phyloP scores from a whole-genome alignment of 2,888 invertebrate genomes.

The Dynastes grantii region DNA sequence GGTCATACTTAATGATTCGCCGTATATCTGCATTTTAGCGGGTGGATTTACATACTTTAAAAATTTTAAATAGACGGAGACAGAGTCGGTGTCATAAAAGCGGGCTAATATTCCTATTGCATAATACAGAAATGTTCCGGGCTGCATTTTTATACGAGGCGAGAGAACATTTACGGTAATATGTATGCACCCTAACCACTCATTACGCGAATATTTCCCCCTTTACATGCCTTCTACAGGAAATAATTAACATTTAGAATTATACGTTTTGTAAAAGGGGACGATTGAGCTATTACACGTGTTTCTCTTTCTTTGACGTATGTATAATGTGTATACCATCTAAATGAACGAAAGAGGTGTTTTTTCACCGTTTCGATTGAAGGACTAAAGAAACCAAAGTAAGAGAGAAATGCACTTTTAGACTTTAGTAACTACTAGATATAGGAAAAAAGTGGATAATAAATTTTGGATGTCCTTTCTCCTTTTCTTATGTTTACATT shows the following conservation, averaged over 20 bases:
- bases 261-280: conserved; percentile 5
- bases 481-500: too few species aligned
- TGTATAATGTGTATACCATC: too few species aligned
- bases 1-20: conserved; percentile 37
- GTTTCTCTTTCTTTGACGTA: background rate
- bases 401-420: too few species aligned
- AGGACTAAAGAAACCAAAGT: too few species aligned
- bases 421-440: too few species aligned
- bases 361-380: too few species aligned
- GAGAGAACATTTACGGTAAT: conserved; percentile 11
- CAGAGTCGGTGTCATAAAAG: conserved; percentile 6
- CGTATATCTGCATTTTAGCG: conserved; percentile 31
- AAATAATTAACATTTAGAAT: conserved; percentile 38
- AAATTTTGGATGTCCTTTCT: too few species aligned
- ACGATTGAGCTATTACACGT: conserved; percentile 18
- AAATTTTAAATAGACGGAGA: conserved; percentile 26
- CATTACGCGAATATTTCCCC: background rate
- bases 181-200: background rate
- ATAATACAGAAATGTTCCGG: conserved; percentile 37
- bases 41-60: conserved; percentile 25
- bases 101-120: conserved; percentile 14
- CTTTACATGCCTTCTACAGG: background rate
- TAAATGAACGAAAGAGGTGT: too few species aligned
- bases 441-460: too few species aligned
- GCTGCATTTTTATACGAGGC: conserved; percentile 22